Evolutionary conservation across 2,113 vertebrate genomes (phyloP).

Genomic region (Cepphus grylle): DNA sequence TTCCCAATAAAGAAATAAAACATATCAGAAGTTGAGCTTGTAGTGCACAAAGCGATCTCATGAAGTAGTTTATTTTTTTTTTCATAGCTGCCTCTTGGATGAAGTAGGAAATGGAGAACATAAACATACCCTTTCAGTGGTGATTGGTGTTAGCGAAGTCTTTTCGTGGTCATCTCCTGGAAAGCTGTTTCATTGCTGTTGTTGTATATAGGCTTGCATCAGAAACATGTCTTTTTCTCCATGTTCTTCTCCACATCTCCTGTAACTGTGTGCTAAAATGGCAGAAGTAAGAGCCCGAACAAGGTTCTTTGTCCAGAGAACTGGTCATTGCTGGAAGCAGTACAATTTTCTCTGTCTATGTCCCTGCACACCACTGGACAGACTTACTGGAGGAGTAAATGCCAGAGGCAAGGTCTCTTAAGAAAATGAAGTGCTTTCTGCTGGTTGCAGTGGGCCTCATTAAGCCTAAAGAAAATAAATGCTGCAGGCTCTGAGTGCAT

Average conservation of each 20-base stretch:
- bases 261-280: neutral
- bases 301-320: neutral
- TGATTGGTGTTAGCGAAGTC: neutral
- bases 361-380: neutral
- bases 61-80: neutral
- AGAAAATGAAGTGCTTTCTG: neutral
- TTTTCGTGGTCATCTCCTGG: neutral
- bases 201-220: neutral
- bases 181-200: neutral
- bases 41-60: neutral
- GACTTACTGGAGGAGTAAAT: neutral
- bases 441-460: neutral
- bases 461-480: neutral
- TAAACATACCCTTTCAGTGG: neutral
- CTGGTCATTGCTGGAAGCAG: neutral
- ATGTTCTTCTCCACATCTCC: neutral
- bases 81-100: neutral
- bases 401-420: neutral
- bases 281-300: neutral
- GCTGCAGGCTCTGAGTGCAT: neutral
- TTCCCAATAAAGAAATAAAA: slow-evolving; percentile 1
- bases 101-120: neutral
- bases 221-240: neutral
- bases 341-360: neutral
- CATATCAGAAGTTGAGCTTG: neutral